Conservation (phyloP, 2,888 invertebrate genomes). For the Sialis fuliginosa region DNA sequence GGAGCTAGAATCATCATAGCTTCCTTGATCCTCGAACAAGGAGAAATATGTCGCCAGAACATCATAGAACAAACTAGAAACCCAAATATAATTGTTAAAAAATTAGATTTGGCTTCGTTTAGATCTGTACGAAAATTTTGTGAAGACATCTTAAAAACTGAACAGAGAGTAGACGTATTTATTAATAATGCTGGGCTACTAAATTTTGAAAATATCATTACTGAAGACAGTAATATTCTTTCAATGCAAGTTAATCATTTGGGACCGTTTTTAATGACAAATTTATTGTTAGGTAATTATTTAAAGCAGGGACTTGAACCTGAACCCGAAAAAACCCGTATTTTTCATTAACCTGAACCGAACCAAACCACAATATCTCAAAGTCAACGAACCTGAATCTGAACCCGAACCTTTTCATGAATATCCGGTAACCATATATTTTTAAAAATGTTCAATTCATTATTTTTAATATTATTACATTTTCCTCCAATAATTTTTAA, state of each 20-base stretch:
- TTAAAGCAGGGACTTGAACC: too few species aligned
- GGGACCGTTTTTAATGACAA: constrained; percentile 45
- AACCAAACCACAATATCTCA: too few species aligned
- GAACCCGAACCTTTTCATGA: too few species aligned
- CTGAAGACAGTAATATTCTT: constrained; percentile 38
- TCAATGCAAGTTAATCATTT: constrained; percentile 47
- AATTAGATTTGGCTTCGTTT: constrained; percentile 30
- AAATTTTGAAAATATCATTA: constrained; percentile 24
- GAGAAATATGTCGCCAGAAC: constrained; percentile 49
- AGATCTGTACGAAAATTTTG: constrained; percentile 35
- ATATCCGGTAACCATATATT: too few species aligned
- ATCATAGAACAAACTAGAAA: constrained; percentile 46
- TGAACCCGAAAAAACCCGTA: too few species aligned
- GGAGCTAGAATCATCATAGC: constrained; percentile 68
- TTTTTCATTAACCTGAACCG: too few species aligned
- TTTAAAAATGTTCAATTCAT: too few species aligned
- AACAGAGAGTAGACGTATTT: constrained; percentile 33
- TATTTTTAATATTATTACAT: too few species aligned
- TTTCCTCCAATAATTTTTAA: too few species aligned
- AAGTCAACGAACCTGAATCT: too few species aligned
- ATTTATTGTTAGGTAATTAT: constrained; percentile 29
- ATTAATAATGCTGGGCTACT: constrained; percentile 40
- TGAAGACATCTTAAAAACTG: constrained; percentile 27
- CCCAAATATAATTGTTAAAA: constrained; percentile 38
- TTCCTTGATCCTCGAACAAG: constrained; percentile 54